phyloP scores from a whole-genome alignment of 2,797 vertebrate species.

The Bovichtus diacanthus region DNA sequence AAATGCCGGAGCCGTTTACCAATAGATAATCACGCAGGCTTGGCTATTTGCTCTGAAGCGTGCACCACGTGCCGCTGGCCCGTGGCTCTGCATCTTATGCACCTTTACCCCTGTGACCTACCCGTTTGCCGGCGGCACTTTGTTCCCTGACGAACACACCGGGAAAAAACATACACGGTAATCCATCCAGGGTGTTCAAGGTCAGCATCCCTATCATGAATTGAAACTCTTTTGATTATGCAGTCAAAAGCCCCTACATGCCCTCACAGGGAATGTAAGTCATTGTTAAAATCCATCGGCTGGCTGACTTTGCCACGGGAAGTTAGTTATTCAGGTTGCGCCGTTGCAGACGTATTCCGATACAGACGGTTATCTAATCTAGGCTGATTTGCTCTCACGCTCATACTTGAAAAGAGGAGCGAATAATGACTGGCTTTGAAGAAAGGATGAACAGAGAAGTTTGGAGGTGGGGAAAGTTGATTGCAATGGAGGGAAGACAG shows the following conservation, averaged over 20 bases:
- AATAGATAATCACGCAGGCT: slow-evolving; percentile 75
- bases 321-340: slow-evolving; percentile 56
- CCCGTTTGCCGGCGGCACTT: slow-evolving; percentile 16
- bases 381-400: slow-evolving; percentile 54
- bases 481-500: slow-evolving; percentile 50
- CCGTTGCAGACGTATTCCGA: slow-evolving; percentile 4
- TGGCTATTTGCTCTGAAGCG: slow-evolving; percentile 72
- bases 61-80: neutral
- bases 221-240: slow-evolving; percentile 52
- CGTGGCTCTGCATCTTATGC: slow-evolving; percentile 35
- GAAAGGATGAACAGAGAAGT: slow-evolving; percentile 58
- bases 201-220: slow-evolving; percentile 37
- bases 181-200: slow-evolving; percentile 42
- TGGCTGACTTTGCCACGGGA: slow-evolving; percentile 31
- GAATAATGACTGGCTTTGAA: slow-evolving; percentile 72
- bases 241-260: slow-evolving; percentile 25
- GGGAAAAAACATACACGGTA: slow-evolving; percentile 14
- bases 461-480: slow-evolving; percentile 53
- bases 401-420: slow-evolving; percentile 59
- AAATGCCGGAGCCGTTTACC: slow-evolving; percentile 82
- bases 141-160: slow-evolving; percentile 21
- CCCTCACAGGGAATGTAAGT: slow-evolving; percentile 16
- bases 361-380: slow-evolving; percentile 61
- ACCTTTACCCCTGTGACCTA: slow-evolving; percentile 39
- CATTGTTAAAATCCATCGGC: slow-evolving; percentile 28